Base-by-base conservation (phyloP, 2,888 invertebrate species). In the Drosophila imparisetae region DNA sequence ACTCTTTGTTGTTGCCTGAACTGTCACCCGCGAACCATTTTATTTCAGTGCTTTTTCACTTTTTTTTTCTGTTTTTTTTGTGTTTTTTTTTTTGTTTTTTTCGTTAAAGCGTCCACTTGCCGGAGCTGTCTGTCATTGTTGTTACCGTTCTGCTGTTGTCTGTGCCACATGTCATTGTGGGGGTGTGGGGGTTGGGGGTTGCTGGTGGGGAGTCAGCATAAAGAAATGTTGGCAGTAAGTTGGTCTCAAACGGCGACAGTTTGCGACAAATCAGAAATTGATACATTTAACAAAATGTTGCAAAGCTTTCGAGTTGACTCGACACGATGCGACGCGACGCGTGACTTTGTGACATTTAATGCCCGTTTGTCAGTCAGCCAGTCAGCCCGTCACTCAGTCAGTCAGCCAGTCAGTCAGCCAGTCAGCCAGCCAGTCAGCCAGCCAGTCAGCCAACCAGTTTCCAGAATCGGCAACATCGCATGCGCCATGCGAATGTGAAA, bases 341-440 rank as follows among this genome's bases (percentile, higher is more conserved):
- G 86, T 87, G 85, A 86, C 88, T 86, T 88, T 83, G 48, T 86
- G 85, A 86, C 83, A 86, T 86, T 88, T 86, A 86, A 88, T 88
- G 83, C 86, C 83, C 83, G 75, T 76, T 88, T 78, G 85, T 76
- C 82, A 83, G 64, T 52, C 72, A 65, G 73, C 60, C 66, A 53
- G 61, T 64, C 49, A 49, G 30, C 30, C n/a, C 34, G 55, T 27
- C 54, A 29, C 7, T 8, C 53, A 2, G 27, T 8, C 48, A 8
- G 82, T 18, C n/a, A n/a, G n/a, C n/a, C n/a, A n/a, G n/a, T n/a
- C n/a, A n/a, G n/a, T n/a, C n/a, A n/a, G 24, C 2, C 24, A 24
- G 24, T 2, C 24, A 24, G 24, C 24, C 50, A 58, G 29, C 42
- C 50, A 58, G 48, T 48, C 57, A 29, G 32, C 24, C 55, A 65